Base-by-base conservation (phyloP, 1,140 invertebrate species). In the Paralvinella palmiformis region DNA sequence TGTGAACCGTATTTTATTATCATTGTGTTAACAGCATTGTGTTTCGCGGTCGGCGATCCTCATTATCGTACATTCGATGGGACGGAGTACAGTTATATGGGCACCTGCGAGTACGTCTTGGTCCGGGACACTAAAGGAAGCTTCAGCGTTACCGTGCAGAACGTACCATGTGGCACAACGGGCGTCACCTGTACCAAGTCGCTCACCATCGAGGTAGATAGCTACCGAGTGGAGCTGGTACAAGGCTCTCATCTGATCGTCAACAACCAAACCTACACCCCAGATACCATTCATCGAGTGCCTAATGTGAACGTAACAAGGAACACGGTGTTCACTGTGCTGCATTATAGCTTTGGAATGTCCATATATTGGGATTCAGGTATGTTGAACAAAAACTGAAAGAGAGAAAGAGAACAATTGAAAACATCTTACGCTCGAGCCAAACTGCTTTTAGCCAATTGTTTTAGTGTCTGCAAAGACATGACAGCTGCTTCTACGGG, bases 51-150 rank as follows among this genome's bases (percentile, higher is more conserved):
- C 22, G 92, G 92, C 0, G 91, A 94, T 82, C 91, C 92, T 3
- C 92, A 95, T 80, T 95, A 93, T 77, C 85, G 85, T 27, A 95
- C 91, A 0, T 95, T 94, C 74, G 92, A 94, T 78, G 91, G 91
- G 0, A 86, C 85, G 62, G 84, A 84, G 7, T 94, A 86, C 74
- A 87, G 93, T 76, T 94, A 93, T 75, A 92, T 92, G 89, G 91
- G 91, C 10, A 87, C 88, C 65, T 95, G 92, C 78, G 86, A 87
- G 0, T 94, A 94, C 73, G 88, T 89, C 72, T 75, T 95, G 45
- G 79, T 93, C 1, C 86, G 88, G 68, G 82, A 82, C 0, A 71
- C 82, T 0, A 6, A 85, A 88, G 68, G 85, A 2, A 52, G 89
- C 36, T 58, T 37, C 55, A 32, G 17, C 13, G 44, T 64, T 15